Percentiles rank a stretch among this genome's conserved stretches.
Evolutionary conservation across 2,888 invertebrate species (phyloP).

Genomic region (Hemicrepidius hirtus): DNA sequence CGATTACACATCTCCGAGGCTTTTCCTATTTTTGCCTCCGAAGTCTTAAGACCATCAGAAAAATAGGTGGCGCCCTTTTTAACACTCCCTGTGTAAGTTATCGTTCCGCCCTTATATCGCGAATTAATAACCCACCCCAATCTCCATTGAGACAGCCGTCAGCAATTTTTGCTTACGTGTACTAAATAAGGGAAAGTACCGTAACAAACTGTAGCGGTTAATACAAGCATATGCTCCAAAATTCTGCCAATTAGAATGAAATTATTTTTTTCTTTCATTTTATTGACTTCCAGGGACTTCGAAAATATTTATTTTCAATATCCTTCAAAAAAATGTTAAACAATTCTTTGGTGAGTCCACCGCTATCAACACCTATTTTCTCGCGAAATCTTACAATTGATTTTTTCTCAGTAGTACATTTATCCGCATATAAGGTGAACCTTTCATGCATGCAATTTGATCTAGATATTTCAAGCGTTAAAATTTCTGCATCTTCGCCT

Average conservation of each 20-base stretch:
- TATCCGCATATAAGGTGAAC: conserved; percentile 11
- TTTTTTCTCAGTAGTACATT: conserved; percentile 7
- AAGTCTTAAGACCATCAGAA: too few species aligned
- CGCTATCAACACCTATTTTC: conserved; percentile 28
- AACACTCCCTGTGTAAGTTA: too few species aligned
- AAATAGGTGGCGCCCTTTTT: too few species aligned
- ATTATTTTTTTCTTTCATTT: conserved; percentile 10
- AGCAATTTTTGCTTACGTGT: too few species aligned
- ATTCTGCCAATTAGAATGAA: conserved; percentile 32
- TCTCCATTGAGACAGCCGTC: too few species aligned
- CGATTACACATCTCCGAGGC: too few species aligned
- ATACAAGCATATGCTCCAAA: conserved; percentile 25
- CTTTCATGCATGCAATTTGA: conserved; percentile 18
- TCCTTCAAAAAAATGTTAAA: conserved; percentile 36
- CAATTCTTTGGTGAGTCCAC: conserved; percentile 38
- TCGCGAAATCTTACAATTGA: conserved; percentile 22
- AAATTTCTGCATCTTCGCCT: conserved; percentile 6
- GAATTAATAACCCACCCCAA: too few species aligned
- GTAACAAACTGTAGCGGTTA: conserved; percentile 29
- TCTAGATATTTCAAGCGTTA: not conserved
- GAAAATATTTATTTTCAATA: conserved; percentile 19
- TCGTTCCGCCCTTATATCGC: too few species aligned
- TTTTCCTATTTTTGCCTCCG: too few species aligned
- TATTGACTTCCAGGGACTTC: conserved; percentile 27
- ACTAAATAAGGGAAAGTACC: too few species aligned